Percentiles rank a stretch among this genome's conserved stretches.
Conservation (phyloP, 2,888 invertebrate species). For the Oxytorus armatus region DNA sequence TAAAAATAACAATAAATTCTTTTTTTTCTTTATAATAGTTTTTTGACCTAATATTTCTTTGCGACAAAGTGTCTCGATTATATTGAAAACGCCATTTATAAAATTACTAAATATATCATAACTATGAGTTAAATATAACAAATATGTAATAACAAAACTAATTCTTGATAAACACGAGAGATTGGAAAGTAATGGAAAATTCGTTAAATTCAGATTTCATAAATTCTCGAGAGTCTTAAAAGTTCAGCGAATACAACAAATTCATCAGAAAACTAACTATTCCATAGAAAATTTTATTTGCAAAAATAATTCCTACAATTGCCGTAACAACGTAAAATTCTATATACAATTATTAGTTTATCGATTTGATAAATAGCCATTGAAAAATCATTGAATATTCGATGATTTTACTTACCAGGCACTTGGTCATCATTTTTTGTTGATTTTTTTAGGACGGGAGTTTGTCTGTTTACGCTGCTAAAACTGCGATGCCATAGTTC, state of each 20-base stretch:
- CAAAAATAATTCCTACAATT: too few species aligned
- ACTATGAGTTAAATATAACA: too few species aligned
- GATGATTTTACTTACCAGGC: conserved; percentile 76
- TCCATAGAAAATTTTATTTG: too few species aligned
- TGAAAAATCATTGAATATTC: conserved; percentile 5
- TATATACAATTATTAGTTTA: background rate
- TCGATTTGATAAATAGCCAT: background rate
- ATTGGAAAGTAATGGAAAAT: too few species aligned
- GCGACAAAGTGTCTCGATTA: background rate
- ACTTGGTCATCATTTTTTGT: conserved; percentile 80
- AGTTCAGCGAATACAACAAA: too few species aligned
- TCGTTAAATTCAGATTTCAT: too few species aligned
- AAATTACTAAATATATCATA: too few species aligned
- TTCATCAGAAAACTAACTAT: too few species aligned
- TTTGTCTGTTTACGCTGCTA: conserved; percentile 70
- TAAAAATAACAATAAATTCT: background rate
- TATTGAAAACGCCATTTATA: too few species aligned
- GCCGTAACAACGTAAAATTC: conserved; percentile 12
- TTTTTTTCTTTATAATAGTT: background rate
- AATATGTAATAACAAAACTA: too few species aligned
- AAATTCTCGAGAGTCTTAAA: too few species aligned
- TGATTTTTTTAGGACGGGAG: conserved; percentile 66
- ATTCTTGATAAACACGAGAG: too few species aligned
- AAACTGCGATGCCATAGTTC: conserved; percentile 77
- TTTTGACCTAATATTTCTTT: background rate